Evolutionary conservation across 2,888 invertebrate genomes (phyloP).

Genomic region (Mactromeris polynyma): DNA sequence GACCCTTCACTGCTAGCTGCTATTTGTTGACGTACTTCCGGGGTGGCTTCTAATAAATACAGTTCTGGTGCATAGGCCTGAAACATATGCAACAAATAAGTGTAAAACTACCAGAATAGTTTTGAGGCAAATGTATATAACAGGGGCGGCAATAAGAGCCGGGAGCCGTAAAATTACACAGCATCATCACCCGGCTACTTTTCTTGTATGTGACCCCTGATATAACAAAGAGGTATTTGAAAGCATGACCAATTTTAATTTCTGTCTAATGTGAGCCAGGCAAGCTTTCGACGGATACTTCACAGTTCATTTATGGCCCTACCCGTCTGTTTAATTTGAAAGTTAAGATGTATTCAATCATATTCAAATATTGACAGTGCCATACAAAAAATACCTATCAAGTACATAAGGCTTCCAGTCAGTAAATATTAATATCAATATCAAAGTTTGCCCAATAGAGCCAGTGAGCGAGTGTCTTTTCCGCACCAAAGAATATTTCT

Average conservation of each 20-base stretch:
- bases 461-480: no score
- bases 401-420: background rate
- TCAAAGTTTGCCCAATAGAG: background rate
- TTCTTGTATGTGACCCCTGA: no score
- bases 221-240: no score
- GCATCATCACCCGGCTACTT: no score
- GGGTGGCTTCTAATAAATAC: constrained; percentile 82
- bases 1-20: constrained; percentile 74
- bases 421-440: background rate
- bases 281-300: no score
- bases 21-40: constrained; percentile 71
- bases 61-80: constrained; percentile 84
- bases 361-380: background rate
- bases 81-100: background rate
- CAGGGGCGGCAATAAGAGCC: no score
- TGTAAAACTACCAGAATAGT: background rate
- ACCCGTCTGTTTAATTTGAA: background rate
- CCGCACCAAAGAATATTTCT: no score
- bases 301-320: background rate
- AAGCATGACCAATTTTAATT: no score
- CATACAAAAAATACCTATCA: background rate
- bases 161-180: no score
- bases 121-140: no score
- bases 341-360: background rate
- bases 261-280: no score